phyloP scores from a whole-genome alignment of 1,140 invertebrate genomes.

The Palaemon carinicauda region DNA sequence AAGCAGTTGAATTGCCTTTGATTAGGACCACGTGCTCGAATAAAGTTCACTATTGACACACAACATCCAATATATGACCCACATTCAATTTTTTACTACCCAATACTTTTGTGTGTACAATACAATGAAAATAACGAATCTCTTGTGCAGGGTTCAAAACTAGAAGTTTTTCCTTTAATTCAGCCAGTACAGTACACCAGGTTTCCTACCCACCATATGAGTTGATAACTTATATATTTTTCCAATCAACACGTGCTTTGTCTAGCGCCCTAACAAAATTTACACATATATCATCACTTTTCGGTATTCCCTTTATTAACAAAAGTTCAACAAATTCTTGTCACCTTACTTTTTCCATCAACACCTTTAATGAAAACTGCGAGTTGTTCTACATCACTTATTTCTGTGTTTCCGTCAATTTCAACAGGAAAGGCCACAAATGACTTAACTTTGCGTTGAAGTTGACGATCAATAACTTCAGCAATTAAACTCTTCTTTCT shows the following conservation, averaged over 20 bases:
- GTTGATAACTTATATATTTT: too few relatives aligned
- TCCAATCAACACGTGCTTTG: too few relatives aligned
- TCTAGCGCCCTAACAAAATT: not conserved
- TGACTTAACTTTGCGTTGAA: conserved; percentile 2
- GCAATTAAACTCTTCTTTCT: not conserved
- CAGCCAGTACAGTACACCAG: too few relatives aligned
- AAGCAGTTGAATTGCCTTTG: not conserved
- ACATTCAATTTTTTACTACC: not conserved
- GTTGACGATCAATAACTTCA: too few relatives aligned
- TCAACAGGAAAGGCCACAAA: conserved; percentile 26
- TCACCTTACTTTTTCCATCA: too few relatives aligned
- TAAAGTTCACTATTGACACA: not conserved
- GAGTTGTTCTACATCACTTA: conserved; percentile 3
- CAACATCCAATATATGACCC: too few relatives aligned
- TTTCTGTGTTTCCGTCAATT: conserved; percentile 3
- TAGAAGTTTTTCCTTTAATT: too few relatives aligned
- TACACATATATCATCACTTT: not conserved
- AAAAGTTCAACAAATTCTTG: conserved; percentile 13
- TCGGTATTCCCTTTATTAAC: not conserved
- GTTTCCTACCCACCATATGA: too few relatives aligned
- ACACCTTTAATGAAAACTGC: conserved; percentile 22
- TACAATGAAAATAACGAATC: not conserved
- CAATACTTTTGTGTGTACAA: not conserved
- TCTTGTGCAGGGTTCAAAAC: not conserved
- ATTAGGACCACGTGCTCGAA: not conserved